Evolutionary conservation across 2,797 vertebrate species (phyloP).

Genomic region (Calcarius lapponicus): DNA sequence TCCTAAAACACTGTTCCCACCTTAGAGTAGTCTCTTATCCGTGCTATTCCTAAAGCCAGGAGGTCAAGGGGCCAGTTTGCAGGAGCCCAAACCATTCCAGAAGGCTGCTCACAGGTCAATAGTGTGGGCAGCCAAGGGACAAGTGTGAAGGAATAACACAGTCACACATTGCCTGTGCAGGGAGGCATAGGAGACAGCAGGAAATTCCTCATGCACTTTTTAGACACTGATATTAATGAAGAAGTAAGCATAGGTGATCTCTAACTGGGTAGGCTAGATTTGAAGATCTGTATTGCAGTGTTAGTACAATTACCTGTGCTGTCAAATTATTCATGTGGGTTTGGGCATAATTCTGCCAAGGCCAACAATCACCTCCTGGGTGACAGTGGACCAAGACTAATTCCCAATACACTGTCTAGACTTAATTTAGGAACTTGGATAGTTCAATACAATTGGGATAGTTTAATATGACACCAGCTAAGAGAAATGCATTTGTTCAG

Average conservation of each 20-base stretch:
- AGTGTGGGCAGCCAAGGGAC: background rate
- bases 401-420: background rate
- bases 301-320: background rate
- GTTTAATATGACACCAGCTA: background rate
- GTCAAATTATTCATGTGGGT: background rate
- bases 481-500: background rate
- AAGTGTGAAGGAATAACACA: background rate
- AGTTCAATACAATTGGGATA: background rate
- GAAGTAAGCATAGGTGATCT: background rate
- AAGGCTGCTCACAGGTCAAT: accelerated
- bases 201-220: background rate
- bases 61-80: background rate
- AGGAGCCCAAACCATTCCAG: background rate
- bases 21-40: background rate
- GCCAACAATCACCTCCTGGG: background rate
- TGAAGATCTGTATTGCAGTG: background rate
- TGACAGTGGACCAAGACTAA: background rate
- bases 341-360: background rate
- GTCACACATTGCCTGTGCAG: background rate
- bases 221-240: background rate
- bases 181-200: background rate
- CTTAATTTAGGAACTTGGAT: background rate
- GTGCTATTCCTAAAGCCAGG: background rate
- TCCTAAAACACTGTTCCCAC: background rate
- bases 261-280: background rate